These are phyloP conservation scores for Champsocephalus esox DNA, from an alignment of 2,797 vertebrate species.

Conservation along the genomic window DNA sequence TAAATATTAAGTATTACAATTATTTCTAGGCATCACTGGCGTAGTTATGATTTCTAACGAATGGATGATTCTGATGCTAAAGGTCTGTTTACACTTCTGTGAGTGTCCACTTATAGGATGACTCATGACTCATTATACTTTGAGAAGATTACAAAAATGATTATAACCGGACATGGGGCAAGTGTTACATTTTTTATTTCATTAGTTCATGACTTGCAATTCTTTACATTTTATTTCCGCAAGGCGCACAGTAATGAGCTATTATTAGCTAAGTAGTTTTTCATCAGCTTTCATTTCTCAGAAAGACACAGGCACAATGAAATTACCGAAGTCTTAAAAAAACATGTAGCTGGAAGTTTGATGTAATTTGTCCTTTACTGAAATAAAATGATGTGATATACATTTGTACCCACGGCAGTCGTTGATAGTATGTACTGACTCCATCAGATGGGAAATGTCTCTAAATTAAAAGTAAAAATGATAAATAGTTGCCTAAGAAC, in stretches of 20 bases:
- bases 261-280: not conserved
- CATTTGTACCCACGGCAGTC: no score
- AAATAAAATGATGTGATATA: no score
- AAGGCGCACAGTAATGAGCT: not conserved
- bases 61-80: not conserved
- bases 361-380: not conserved
- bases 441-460: not conserved
- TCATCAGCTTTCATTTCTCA: not conserved
- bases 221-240: not conserved
- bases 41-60: not conserved
- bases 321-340: not conserved
- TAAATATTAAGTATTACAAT: not conserved
- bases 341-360: not conserved
- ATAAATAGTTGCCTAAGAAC: not conserved
- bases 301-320: not conserved
- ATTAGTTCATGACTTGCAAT: not conserved
- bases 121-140: not conserved
- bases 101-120: constrained; percentile 1
- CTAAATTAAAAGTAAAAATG: not conserved
- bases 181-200: constrained; percentile 11
- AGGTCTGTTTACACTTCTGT: not conserved
- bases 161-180: constrained; percentile 1
- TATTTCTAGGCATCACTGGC: not conserved
- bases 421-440: not conserved
- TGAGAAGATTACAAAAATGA: not conserved